Evolutionary conservation across 2,113 vertebrate genomes (phyloP).

Genomic region (Rana temporaria): DNA sequence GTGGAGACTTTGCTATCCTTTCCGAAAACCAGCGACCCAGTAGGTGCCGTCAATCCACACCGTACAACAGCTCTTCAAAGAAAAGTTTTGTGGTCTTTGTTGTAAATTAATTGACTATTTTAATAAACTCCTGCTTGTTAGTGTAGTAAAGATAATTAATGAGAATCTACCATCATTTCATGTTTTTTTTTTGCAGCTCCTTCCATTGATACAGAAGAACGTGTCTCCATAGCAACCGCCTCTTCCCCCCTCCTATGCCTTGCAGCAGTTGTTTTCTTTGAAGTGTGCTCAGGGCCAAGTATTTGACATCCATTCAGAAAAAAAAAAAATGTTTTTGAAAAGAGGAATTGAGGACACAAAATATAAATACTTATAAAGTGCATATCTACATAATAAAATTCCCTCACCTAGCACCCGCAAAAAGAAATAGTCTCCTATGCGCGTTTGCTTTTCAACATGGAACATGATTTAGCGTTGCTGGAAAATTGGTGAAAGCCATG

Average conservation of each 20-base stretch:
- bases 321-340: background rate
- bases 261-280: background rate
- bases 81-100: background rate
- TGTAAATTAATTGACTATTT: background rate
- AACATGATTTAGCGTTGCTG: too few species aligned
- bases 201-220: background rate
- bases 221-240: conserved; percentile 4
- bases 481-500: too few species aligned
- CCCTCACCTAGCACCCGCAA: too few species aligned
- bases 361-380: too few species aligned
- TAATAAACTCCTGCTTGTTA: conserved; percentile 14
- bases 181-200: background rate
- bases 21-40: too few species aligned
- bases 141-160: conserved; percentile 12
- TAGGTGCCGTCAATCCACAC: too few species aligned
- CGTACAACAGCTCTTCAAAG: background rate
- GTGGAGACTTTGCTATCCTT: background rate
- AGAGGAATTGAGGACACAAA: too few species aligned
- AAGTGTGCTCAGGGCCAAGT: background rate
- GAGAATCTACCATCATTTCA: conserved; percentile 13
- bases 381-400: too few species aligned
- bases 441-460: too few species aligned
- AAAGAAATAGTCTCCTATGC: too few species aligned
- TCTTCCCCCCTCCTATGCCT: background rate
- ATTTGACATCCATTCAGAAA: background rate